A percentile compares a stretch with the other conserved stretches of the same genome.
Conservation (phyloP, 1,140 invertebrate species). For the Pseudomyrmex concolor region DNA sequence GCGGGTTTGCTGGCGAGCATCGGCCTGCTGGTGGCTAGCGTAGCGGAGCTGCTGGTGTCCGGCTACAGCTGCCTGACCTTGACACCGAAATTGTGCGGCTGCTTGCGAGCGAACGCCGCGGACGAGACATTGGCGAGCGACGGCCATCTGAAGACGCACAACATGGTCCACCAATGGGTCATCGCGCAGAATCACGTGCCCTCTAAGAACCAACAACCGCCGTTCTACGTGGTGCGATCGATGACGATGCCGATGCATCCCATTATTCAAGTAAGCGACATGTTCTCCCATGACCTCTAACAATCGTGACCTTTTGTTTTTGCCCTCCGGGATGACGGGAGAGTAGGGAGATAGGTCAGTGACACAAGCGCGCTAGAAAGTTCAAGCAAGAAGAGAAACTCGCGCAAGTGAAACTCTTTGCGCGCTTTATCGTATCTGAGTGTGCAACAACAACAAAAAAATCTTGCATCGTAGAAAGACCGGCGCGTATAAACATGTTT, state of each 20-base stretch:
- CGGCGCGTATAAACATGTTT: no score
- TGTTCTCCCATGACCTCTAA: constrained; percentile 25
- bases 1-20: constrained; percentile 80
- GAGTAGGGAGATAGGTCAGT: constrained; percentile 74
- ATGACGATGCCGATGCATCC: constrained; percentile 79
- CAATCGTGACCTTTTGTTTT: neutral
- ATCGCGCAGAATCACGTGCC: constrained; percentile 81
- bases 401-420: neutral
- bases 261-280: constrained; percentile 80
- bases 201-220: constrained; percentile 75
- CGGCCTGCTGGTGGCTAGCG: constrained; percentile 80
- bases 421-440: constrained; percentile 58
- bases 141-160: constrained; percentile 80
- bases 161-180: constrained; percentile 84
- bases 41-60: constrained; percentile 80
- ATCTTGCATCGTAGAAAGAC: no score
- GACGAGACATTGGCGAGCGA: constrained; percentile 59
- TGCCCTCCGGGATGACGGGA: neutral
- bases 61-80: constrained; percentile 82
- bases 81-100: constrained; percentile 82
- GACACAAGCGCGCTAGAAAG: constrained; percentile 78
- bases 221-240: constrained; percentile 82
- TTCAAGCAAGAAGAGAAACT: constrained; percentile 72
- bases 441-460: no score
- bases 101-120: constrained; percentile 71